Evolutionary conservation across 2,113 vertebrate species (phyloP).

Genomic region (Pseudonaja textilis): DNA sequence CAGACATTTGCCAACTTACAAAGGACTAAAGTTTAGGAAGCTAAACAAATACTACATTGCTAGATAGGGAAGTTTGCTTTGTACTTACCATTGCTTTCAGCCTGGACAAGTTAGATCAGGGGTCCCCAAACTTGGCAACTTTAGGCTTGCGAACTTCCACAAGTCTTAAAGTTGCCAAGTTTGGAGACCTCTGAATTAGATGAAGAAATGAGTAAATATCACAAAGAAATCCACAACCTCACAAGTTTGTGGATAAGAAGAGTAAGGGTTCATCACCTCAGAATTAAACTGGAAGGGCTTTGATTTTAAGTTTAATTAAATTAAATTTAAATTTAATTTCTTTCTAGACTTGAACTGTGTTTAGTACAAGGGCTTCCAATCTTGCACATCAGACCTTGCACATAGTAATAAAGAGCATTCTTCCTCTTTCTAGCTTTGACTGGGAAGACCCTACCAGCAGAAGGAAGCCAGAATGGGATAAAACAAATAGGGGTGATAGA

Average conservation of each 20-base stretch:
- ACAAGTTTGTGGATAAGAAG: constrained; percentile 33
- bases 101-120: constrained; percentile 8
- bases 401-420: background rate
- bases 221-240: constrained; percentile 52
- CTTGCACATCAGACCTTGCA: background rate
- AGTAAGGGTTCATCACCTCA: constrained; percentile 38
- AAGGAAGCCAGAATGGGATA: background rate
- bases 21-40: constrained; percentile 21
- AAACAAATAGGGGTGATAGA: constrained; percentile 6
- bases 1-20: constrained; percentile 49
- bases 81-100: constrained; percentile 42
- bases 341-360: constrained; percentile 21
- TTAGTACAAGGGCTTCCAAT: background rate
- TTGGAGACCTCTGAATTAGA: background rate
- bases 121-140: no score
- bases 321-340: constrained; percentile 11
- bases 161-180: no score
- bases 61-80: constrained; percentile 11
- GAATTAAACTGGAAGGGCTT: constrained; percentile 36
- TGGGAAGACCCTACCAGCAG: background rate
- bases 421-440: background rate
- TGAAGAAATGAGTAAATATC: constrained; percentile 30
- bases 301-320: background rate
- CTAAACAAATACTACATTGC: constrained; percentile 41
- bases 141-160: no score